A percentile compares a stretch with the other conserved stretches of the same genome.
phyloP scores from a whole-genome alignment of 2,113 vertebrate genomes.

The Hymenochirus boettgeri region DNA sequence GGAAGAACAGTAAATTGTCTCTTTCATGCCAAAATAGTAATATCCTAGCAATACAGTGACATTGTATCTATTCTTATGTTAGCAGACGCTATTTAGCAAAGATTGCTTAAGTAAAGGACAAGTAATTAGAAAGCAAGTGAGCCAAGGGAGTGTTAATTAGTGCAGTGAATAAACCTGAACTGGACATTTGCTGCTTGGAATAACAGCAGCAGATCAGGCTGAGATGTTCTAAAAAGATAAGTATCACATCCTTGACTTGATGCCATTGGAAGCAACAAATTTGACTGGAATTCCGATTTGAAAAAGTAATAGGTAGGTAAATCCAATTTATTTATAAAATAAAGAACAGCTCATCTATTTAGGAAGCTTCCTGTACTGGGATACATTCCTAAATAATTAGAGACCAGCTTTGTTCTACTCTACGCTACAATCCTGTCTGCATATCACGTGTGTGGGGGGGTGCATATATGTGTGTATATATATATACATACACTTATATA shows the following conservation, averaged over 20 bases:
- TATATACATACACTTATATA: too few relatives aligned
- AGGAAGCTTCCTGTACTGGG: neutral
- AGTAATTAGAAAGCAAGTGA: neutral
- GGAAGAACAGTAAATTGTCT: too few relatives aligned
- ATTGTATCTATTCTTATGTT: too few relatives aligned
- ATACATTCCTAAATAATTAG: too few relatives aligned
- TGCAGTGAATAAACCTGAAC: neutral
- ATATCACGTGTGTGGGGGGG: too few relatives aligned
- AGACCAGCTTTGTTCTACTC: too few relatives aligned
- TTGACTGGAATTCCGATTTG: neutral
- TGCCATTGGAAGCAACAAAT: constrained; percentile 2
- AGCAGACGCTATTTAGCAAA: too few relatives aligned
- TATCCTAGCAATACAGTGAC: too few relatives aligned
- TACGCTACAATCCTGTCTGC: too few relatives aligned
- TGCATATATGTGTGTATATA: too few relatives aligned
- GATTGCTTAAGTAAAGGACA: neutral
- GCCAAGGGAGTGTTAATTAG: neutral
- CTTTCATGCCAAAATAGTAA: too few relatives aligned
- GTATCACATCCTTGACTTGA: neutral
- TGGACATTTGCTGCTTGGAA: neutral
- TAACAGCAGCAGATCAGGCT: neutral
- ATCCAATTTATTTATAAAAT: neutral
- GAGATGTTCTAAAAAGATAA: neutral
- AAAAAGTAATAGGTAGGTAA: neutral
- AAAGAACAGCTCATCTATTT: neutral